These are phyloP conservation scores for Eupristina koningsbergeri DNA, from an alignment of 1,140 invertebrate genomes.

Conservation along the genomic window DNA sequence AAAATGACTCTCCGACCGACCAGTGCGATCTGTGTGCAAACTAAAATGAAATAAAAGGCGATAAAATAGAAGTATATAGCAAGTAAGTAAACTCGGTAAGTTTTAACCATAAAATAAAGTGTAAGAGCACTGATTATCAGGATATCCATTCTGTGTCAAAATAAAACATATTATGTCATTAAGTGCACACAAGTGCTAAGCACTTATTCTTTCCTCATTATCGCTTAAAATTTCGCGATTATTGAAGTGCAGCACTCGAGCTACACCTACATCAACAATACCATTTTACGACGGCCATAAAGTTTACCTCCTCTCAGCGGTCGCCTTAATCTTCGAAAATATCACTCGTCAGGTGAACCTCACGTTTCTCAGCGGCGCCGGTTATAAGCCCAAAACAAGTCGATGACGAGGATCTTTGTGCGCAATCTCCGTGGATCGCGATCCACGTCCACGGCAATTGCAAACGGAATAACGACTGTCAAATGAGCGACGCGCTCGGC, in stretches of 20 bases:
- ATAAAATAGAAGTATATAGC: too few species aligned
- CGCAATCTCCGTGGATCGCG: too few species aligned
- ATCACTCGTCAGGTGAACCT: not conserved
- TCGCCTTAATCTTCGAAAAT: not conserved
- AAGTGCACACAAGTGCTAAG: not conserved
- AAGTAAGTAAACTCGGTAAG: not conserved
- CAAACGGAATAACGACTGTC: not conserved
- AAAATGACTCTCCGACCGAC: not conserved
- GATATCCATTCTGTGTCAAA: not conserved
- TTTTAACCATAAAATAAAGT: not conserved
- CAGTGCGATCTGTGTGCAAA: not conserved
- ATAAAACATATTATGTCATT: not conserved
- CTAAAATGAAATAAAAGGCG: not conserved
- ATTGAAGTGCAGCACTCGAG: too few species aligned
- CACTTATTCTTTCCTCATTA: not conserved
- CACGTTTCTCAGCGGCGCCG: too few species aligned
- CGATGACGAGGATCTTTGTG: not conserved
- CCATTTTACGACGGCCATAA: too few species aligned
- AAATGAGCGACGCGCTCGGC: not conserved
- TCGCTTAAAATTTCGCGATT: not conserved
- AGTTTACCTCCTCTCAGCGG: too few species aligned
- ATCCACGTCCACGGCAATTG: not conserved
- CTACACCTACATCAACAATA: too few species aligned
- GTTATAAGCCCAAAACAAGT: not conserved
- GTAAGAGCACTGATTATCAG: not conserved